A percentile compares a stretch with the other conserved stretches of the same genome.
Conservation (phyloP, 1,140 invertebrate genomes). For the Papilio xuthus region DNA sequence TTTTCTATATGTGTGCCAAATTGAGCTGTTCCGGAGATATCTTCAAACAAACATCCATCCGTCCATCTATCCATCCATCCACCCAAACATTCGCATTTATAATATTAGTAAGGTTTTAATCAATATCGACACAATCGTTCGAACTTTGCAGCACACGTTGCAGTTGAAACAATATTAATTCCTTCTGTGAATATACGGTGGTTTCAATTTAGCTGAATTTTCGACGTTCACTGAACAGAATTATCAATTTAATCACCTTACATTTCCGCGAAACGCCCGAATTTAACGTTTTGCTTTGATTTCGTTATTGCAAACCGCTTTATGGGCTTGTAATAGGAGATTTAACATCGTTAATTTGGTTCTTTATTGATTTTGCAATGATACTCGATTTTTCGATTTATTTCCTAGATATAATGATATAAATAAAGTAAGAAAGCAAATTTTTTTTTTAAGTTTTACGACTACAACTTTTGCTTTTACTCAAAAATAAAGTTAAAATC, state of each 20-base stretch:
- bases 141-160: neutral
- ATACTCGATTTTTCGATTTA: neutral
- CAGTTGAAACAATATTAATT: conserved; percentile 9
- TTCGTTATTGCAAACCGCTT: conserved; percentile 24
- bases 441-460: too few species aligned
- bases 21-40: too few species aligned
- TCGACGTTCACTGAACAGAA: conserved; percentile 17
- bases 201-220: conserved; percentile 24
- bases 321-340: neutral
- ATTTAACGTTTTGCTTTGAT: conserved; percentile 13
- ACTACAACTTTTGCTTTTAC: too few species aligned
- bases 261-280: conserved; percentile 23
- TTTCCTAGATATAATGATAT: neutral
- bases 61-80: too few species aligned
- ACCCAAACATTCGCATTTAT: too few species aligned
- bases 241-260: conserved; percentile 32
- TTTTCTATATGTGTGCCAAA: too few species aligned
- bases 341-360: neutral
- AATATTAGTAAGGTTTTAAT: neutral
- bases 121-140: neutral
- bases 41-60: too few species aligned
- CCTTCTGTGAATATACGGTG: neutral
- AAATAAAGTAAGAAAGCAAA: neutral
- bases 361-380: neutral
- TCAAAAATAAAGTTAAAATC: too few species aligned